Evolutionary conservation across 2,113 vertebrate species (phyloP), one percentile per base, ranked within the genome.

Genomic region (Delphinus delphis): DNA sequence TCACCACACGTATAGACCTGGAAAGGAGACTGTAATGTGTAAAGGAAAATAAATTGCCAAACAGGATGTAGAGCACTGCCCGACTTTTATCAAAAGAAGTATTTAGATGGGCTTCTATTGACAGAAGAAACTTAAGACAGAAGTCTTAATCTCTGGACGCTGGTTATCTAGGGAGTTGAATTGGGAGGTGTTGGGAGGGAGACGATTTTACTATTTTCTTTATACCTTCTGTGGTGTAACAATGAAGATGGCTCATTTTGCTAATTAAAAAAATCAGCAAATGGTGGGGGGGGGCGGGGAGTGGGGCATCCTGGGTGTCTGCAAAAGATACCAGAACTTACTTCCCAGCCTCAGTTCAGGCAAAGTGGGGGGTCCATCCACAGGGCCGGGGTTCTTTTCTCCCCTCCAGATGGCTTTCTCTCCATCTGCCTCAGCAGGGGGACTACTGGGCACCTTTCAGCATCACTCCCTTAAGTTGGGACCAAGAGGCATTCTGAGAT

Each of bases 181-280:
- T 0, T 26, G 60, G 2, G 18, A 74, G 25, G 38, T 8, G n/a
- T 26, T 12, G 74, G 8, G 65, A 76, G 18, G 60, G 68, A 85
- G 80, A n/a, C 1, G 7, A 80, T 65, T 17, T 55, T 47, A 5
- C 55, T 58, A 1, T 86, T 47, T 90, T 47, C 28, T 36, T 28
- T 25, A 5, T 4, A 17, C 36, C 73, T 90, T 68, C 31, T 23
- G 58, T 8, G 3, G 53, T 5, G 20, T 80, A 21, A 60, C 33
- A 36, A 41, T 10, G 74, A 23, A 33, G 44, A n/a, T 0, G 0
- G 8, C 65, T 73, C 28, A 0, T 55, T 47, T 82, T 50, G 73
- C 82, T 38, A 21, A 85, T 80, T 44, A 26, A 88, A 90, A 84
- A 85, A 79, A 38, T 4, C 77, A 84, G 62, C 33, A 77, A 74